A percentile compares a stretch with the other conserved stretches of the same genome.
Evolutionary conservation across 2,797 vertebrate species (phyloP).

Genomic region (Lepus oiostolus): DNA sequence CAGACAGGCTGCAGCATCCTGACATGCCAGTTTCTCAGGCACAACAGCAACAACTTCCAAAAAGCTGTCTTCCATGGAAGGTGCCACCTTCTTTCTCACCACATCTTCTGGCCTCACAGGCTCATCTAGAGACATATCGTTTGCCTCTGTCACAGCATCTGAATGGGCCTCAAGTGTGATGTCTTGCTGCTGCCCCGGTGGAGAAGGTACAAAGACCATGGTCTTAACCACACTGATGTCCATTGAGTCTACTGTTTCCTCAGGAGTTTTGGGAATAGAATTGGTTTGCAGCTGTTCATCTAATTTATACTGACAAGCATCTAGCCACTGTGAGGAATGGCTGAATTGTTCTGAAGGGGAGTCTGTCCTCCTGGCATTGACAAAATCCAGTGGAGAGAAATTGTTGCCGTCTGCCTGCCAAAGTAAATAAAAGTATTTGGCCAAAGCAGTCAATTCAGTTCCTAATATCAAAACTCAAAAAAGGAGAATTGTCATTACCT

Average conservation of each 20-base stretch:
- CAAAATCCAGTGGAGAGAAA: constrained; percentile 42
- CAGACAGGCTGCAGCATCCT: background rate
- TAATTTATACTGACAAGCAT: constrained; percentile 59
- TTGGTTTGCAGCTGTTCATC: constrained; percentile 61
- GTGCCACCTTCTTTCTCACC: background rate
- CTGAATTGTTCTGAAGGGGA: constrained; percentile 57
- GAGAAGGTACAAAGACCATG: constrained; percentile 42
- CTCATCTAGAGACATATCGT: constrained; percentile 52
- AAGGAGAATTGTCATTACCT: constrained; percentile 56
- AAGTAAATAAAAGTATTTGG: constrained; percentile 70
- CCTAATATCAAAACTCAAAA: constrained; percentile 11
- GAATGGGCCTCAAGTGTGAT: background rate
- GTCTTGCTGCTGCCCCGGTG: constrained; percentile 44
- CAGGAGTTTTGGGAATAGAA: constrained; percentile 57
- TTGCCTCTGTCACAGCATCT: constrained; percentile 34
- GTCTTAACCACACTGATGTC: constrained; percentile 48
- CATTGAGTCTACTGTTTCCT: background rate
- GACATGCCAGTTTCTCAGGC: constrained; percentile 39
- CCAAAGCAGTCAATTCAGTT: constrained; percentile 29
- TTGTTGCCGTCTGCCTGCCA: constrained; percentile 65
- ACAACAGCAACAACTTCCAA: constrained; percentile 47
- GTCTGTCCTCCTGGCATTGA: constrained; percentile 43
- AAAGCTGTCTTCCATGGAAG: constrained; percentile 62
- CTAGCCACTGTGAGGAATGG: constrained; percentile 28
- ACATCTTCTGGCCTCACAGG: constrained; percentile 33